Percentiles rank a stretch among this genome's conserved stretches.
phyloP scores from a whole-genome alignment of 2,888 invertebrate species.

The Myopa tessellatipennis region DNA sequence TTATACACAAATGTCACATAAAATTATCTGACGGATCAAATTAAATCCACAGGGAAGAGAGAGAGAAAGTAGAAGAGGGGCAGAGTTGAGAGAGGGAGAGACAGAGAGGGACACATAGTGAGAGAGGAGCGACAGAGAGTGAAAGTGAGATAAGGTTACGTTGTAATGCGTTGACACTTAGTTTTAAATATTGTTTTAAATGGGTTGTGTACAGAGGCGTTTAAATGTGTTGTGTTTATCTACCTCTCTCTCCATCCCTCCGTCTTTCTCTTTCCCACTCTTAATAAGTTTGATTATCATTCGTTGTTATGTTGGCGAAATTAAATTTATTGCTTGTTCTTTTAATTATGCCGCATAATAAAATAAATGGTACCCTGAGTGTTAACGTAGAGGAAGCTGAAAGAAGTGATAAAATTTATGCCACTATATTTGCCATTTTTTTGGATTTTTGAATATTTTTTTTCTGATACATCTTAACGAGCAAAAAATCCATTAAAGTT shows the following conservation, averaged over 20 bases:
- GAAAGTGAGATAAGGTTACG: too few species aligned
- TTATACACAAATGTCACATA: too few species aligned
- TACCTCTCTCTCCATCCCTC: not conserved
- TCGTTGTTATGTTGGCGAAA: constrained; percentile 22
- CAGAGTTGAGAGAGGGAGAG: too few species aligned
- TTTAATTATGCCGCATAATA: constrained; percentile 45
- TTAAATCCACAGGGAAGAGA: too few species aligned
- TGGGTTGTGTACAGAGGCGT: not conserved
- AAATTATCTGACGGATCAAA: too few species aligned
- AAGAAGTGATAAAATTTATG: constrained; percentile 32
- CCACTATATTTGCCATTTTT: constrained; percentile 4
- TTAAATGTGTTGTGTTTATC: too few species aligned
- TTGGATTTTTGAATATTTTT: too few species aligned
- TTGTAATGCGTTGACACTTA: too few species aligned
- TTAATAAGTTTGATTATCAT: constrained; percentile 6
- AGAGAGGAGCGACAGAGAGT: too few species aligned
- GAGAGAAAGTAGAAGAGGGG: too few species aligned
- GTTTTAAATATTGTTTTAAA: not conserved
- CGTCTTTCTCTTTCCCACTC: not conserved
- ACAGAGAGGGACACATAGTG: too few species aligned
- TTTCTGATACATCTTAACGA: not conserved
- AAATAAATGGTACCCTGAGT: constrained; percentile 51
- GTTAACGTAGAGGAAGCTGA: constrained; percentile 43
- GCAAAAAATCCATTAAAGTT: not conserved
- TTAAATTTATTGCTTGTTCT: constrained; percentile 42